Percentiles rank a stretch among this genome's conserved stretches.
phyloP scores from a whole-genome alignment of 2,888 invertebrate species.

The Aporophyla nigra region DNA sequence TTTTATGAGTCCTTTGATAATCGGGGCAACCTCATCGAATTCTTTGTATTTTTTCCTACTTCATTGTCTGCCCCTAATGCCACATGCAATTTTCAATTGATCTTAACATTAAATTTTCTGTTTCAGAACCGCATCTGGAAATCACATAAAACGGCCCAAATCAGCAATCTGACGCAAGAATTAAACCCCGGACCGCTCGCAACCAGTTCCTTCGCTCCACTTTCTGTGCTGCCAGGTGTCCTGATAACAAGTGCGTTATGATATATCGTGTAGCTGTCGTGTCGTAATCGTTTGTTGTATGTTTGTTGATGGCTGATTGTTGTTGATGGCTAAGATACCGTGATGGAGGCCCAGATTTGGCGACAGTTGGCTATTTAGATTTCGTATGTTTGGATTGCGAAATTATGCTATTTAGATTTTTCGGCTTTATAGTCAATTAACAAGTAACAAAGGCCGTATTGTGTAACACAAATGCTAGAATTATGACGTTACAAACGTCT shows the following conservation, averaged over 20 bases:
- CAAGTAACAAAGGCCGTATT: not conserved
- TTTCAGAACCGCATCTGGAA: not conserved
- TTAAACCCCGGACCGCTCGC: constrained; percentile 42
- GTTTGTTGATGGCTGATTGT: constrained; percentile 25
- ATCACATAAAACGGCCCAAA: constrained; percentile 41
- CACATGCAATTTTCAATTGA: not conserved
- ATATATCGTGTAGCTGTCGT: constrained; percentile 20
- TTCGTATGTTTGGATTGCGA: constrained; percentile 14
- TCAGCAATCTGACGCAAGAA: constrained; percentile 59
- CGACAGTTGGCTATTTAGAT: constrained; percentile 40
- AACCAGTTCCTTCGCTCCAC: constrained; percentile 58
- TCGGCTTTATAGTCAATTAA: constrained; percentile 6
- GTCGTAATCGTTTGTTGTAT: constrained; percentile 21
- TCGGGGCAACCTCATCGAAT: too few species aligned
- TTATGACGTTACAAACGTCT: not conserved
- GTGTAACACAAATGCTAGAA: not conserved
- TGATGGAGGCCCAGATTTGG: constrained; percentile 37
- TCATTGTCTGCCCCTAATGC: not conserved
- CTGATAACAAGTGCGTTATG: constrained; percentile 66
- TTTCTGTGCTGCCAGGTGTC: constrained; percentile 45
- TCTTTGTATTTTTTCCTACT: not conserved
- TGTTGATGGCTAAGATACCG: constrained; percentile 8
- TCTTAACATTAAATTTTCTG: not conserved
- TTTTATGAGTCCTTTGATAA: not conserved
- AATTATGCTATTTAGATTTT: constrained; percentile 27